These are phyloP conservation scores for Gymnarchus niloticus DNA, from an alignment of 2,113 vertebrate species.

Conservation along the genomic window DNA sequence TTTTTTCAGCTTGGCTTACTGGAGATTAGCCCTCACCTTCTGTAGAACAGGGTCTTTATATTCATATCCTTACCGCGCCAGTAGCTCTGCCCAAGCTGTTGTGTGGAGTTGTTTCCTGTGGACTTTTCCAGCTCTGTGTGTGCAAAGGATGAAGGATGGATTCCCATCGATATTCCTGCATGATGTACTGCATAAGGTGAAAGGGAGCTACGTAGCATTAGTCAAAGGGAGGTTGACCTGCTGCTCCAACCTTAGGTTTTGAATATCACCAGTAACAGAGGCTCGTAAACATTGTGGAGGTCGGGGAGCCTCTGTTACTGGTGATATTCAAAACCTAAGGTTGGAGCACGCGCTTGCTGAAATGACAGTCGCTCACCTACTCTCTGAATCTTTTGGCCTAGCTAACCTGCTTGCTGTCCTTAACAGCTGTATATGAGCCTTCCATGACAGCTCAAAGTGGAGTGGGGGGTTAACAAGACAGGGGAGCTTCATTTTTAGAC, in stretches of 20 bases:
- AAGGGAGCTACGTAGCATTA: too few species aligned
- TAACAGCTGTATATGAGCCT: not conserved
- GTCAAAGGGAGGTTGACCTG: too few species aligned
- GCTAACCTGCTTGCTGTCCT: not conserved
- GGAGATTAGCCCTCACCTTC: not conserved
- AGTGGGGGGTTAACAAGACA: not conserved
- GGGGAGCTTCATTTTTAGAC: not conserved
- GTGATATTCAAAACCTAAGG: too few species aligned
- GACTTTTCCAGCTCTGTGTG: not conserved
- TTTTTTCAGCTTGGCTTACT: not conserved
- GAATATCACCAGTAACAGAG: too few species aligned
- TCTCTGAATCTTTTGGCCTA: not conserved
- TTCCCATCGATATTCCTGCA: not conserved
- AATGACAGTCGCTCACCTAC: too few species aligned
- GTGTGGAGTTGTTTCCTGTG: not conserved
- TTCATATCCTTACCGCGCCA: not conserved
- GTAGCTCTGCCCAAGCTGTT: not conserved
- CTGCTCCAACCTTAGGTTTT: too few species aligned
- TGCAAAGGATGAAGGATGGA: not conserved
- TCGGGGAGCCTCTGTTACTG: too few species aligned
- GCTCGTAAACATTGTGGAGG: too few species aligned
- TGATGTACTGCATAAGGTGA: not conserved
- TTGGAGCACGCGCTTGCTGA: too few species aligned
- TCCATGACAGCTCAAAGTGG: not conserved
- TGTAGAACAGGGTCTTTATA: not conserved